Evolutionary conservation across 2,113 vertebrate genomes (phyloP).

Genomic region (Poecile atricapillus): DNA sequence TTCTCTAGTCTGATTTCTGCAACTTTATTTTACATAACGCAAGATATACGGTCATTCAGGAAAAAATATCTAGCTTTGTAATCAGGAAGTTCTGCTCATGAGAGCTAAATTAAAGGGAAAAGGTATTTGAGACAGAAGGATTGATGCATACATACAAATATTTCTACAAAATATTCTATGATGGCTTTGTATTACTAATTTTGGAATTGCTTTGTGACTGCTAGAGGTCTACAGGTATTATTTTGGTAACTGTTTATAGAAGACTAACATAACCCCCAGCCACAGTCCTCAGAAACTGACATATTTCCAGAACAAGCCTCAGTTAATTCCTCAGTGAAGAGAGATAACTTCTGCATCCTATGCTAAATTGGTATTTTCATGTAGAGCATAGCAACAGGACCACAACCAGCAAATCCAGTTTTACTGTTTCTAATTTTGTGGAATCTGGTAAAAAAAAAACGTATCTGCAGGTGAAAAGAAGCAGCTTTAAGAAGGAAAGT

Average conservation of each 20-base stretch:
- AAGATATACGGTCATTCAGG: background rate
- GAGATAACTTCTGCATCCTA: background rate
- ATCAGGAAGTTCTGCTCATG: background rate
- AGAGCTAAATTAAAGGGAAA: background rate
- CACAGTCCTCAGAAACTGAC: background rate
- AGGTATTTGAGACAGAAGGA: background rate
- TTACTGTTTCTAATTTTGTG: background rate
- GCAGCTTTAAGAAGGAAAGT: background rate
- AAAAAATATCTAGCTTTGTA: background rate
- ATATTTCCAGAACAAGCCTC: background rate
- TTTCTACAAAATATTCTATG: background rate
- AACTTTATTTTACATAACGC: background rate
- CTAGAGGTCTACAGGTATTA: background rate
- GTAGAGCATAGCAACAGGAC: background rate
- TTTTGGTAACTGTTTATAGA: background rate
- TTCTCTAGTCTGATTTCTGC: background rate
- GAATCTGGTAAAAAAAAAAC: background rate
- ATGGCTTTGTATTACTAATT: background rate
- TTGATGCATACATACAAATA: background rate
- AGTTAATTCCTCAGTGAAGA: background rate
- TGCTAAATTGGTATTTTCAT: background rate
- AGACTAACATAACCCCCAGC: background rate
- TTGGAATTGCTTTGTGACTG: background rate
- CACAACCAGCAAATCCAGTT: background rate
- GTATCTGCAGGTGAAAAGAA: background rate